A percentile compares a stretch with the other conserved stretches of the same genome.
phyloP scores from a whole-genome alignment of 2,888 invertebrate species.

The Myopa testacea region DNA sequence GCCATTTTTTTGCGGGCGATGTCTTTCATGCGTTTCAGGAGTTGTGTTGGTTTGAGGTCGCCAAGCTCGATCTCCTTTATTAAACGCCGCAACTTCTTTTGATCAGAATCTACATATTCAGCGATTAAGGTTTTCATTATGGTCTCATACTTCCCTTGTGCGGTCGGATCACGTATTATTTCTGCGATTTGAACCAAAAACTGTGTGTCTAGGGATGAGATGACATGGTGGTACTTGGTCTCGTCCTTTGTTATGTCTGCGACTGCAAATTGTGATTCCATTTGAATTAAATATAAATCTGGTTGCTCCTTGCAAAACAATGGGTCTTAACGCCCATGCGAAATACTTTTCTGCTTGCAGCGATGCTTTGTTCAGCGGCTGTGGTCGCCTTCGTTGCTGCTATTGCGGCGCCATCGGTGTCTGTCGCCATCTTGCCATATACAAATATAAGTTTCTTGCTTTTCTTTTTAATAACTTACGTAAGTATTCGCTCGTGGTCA shows the following conservation, averaged over 20 bases:
- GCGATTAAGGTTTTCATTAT: constrained; percentile 31
- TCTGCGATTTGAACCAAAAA: too few species aligned
- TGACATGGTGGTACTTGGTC: too few species aligned
- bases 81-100: constrained; percentile 29
- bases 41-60: constrained; percentile 36
- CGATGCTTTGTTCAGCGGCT: too few species aligned
- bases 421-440: background rate
- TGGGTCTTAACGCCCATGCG: too few species aligned
- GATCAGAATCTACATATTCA: constrained; percentile 37
- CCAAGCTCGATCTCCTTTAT: constrained; percentile 37
- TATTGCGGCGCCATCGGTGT: background rate
- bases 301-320: too few species aligned
- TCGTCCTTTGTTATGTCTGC: too few species aligned
- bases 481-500: background rate
- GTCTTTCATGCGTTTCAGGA: constrained; percentile 40
- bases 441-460: background rate
- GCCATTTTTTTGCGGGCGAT: constrained; percentile 28
- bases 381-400: background rate
- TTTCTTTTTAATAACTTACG: background rate
- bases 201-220: too few species aligned
- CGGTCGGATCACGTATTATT: too few species aligned
- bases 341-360: too few species aligned
- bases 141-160: constrained; percentile 30
- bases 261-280: too few species aligned
- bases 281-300: too few species aligned